A percentile compares a stretch with the other conserved stretches of the same genome.
Conservation (phyloP, 2,113 vertebrate species). For the Eurystomus gularis region DNA sequence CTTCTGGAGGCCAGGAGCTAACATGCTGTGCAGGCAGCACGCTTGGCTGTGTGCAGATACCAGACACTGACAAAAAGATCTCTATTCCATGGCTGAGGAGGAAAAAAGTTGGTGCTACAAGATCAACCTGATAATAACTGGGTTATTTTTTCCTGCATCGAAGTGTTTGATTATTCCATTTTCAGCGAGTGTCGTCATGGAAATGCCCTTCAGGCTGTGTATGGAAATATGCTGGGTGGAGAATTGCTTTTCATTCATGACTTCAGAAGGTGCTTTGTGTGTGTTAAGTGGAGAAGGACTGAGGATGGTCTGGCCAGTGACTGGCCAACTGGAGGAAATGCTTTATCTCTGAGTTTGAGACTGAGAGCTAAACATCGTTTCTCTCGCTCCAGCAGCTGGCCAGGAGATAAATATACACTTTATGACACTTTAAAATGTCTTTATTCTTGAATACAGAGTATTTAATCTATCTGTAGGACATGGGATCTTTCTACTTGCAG, state of each 20-base stretch:
- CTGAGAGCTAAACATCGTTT: neutral
- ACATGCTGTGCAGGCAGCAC: accelerated
- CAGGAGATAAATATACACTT: neutral
- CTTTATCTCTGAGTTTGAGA: neutral
- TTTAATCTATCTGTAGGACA: neutral
- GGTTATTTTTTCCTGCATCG: neutral
- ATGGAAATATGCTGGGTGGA: neutral
- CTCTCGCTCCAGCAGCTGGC: neutral
- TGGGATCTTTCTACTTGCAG: neutral
- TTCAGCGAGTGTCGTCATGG: neutral
- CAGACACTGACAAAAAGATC: neutral
- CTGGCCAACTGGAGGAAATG: neutral
- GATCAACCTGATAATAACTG: neutral
- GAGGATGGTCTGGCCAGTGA: accelerated
- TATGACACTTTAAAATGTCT: neutral
- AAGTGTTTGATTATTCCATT: neutral
- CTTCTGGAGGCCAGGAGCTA: neutral
- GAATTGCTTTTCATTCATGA: neutral
- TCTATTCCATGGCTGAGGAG: neutral
- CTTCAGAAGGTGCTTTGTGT: neutral
- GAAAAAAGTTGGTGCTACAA: neutral
- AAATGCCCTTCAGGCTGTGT: neutral
- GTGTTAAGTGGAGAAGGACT: neutral
- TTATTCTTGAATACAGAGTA: neutral
- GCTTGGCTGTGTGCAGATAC: neutral